phyloP scores from a whole-genome alignment of 2,797 vertebrate genomes.

The Eulemur rubriventer region DNA sequence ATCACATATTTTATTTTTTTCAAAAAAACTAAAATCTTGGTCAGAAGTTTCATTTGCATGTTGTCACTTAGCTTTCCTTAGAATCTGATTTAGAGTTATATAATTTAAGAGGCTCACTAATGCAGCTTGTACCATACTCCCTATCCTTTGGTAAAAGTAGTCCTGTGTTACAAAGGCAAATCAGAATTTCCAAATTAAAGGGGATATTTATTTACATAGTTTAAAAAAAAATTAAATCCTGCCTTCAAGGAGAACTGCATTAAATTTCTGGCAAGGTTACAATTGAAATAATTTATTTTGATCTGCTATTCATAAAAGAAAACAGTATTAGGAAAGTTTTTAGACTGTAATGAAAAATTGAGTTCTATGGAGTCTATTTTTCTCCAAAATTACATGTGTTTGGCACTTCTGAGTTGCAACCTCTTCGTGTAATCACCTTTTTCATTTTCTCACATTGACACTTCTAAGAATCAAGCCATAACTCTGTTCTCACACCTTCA shows the following conservation, averaged over 20 bases:
- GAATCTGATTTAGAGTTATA: neutral
- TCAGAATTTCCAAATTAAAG: neutral
- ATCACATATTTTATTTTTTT: neutral
- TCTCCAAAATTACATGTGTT: neutral
- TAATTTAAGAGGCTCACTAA: neutral
- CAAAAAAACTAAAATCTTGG: neutral
- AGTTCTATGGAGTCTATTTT: conserved; percentile 6
- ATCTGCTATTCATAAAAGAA: neutral
- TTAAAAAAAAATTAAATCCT: neutral
- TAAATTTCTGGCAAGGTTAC: neutral
- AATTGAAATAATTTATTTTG: conserved; percentile 13
- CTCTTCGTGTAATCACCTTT: neutral
- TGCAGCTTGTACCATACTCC: neutral
- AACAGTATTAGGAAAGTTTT: conserved; percentile 11
- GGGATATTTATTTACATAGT: neutral
- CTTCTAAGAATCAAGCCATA: conserved; percentile 26
- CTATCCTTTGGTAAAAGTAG: neutral
- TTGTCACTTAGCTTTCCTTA: neutral
- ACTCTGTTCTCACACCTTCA: conserved; percentile 14
- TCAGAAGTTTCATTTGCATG: neutral
- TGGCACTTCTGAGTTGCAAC: neutral
- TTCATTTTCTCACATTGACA: neutral
- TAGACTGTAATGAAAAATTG: neutral
- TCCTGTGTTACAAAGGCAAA: neutral
- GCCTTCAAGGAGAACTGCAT: neutral